Evolutionary conservation across 1,140 invertebrate genomes (phyloP).

Genomic region (Leptinotarsa undecemlineata): DNA sequence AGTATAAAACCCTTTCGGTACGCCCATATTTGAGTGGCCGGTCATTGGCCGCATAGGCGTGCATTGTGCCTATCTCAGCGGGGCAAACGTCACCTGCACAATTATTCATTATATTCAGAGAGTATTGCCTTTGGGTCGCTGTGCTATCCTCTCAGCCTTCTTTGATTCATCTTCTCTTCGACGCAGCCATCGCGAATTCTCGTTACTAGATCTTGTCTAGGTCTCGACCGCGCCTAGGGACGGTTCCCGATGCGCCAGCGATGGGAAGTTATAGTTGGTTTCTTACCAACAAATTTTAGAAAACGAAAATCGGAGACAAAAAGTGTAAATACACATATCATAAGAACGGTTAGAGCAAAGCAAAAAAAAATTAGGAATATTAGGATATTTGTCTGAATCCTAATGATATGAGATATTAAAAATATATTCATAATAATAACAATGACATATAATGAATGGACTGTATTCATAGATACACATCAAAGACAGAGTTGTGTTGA

Average conservation of each 20-base stretch:
- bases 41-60: constrained; percentile 37
- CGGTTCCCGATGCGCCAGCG: constrained; percentile 4
- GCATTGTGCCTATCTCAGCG: constrained; percentile 33
- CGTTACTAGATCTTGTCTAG: constrained; percentile 16
- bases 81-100: constrained; percentile 35
- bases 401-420: too few relatives aligned
- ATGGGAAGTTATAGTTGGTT: neutral
- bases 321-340: too few relatives aligned
- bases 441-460: too few relatives aligned
- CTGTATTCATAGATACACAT: too few relatives aligned
- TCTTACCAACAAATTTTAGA: too few relatives aligned
- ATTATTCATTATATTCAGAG: constrained; percentile 40
- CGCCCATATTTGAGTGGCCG: constrained; percentile 27
- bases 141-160: constrained; percentile 18
- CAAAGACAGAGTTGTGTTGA: too few relatives aligned
- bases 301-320: too few relatives aligned
- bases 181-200: constrained; percentile 16
- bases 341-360: too few relatives aligned
- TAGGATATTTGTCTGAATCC: too few relatives aligned
- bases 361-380: too few relatives aligned
- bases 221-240: constrained; percentile 4
- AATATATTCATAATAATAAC: too few relatives aligned
- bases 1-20: neutral
- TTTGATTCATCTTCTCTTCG: constrained; percentile 16
- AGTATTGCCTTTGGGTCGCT: constrained; percentile 32